These are phyloP conservation scores for Philaenus spumarius DNA, from an alignment of 1,140 invertebrate species.

Conservation along the genomic window DNA sequence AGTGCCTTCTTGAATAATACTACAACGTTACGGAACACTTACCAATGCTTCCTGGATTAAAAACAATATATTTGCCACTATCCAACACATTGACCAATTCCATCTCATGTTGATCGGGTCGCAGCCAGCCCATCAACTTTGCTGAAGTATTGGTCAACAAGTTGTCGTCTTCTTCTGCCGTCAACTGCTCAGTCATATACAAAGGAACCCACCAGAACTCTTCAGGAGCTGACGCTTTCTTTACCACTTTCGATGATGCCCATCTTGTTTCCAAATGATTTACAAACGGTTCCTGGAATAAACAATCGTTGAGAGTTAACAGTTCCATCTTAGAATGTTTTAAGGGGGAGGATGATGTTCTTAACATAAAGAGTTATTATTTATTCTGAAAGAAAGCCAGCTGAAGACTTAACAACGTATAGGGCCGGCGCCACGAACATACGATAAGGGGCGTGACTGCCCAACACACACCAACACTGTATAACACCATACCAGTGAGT, in stretches of 20 bases:
- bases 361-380: too few relatives aligned
- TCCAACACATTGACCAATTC: slow-evolving; percentile 12
- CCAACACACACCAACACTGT: too few relatives aligned
- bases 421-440: too few relatives aligned
- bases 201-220: slow-evolving; percentile 27
- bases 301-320: too few relatives aligned
- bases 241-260: slow-evolving; percentile 23
- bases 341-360: too few relatives aligned
- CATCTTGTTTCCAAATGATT: slow-evolving; percentile 24
- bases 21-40: slow-evolving; percentile 23
- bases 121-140: slow-evolving; percentile 17
- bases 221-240: slow-evolving; percentile 20
- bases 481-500: too few relatives aligned
- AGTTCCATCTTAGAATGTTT: too few relatives aligned
- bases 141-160: not conserved
- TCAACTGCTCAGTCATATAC: not conserved
- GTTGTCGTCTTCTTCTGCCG: not conserved
- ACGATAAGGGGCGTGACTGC: too few relatives aligned
- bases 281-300: slow-evolving; percentile 30
- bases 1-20: not conserved
- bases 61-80: slow-evolving; percentile 44
- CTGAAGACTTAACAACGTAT: too few relatives aligned
- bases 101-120: slow-evolving; percentile 15
- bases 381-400: too few relatives aligned
- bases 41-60: slow-evolving; percentile 77